These are phyloP conservation scores for Monopterus albus DNA, from an alignment of 2,113 vertebrate species.

Conservation along the genomic window DNA sequence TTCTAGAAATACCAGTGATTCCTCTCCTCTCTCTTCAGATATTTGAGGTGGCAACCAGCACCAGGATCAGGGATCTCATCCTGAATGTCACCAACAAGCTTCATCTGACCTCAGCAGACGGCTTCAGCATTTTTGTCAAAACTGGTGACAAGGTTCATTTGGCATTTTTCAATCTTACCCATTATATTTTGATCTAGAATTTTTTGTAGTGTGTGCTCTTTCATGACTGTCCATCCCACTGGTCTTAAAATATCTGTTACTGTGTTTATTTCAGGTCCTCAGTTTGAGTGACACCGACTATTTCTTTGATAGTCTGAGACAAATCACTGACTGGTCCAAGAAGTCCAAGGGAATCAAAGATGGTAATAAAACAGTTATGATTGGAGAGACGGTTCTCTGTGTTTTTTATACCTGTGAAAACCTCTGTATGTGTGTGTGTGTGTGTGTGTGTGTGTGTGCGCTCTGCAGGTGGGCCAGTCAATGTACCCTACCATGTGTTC, in stretches of 20 bases:
- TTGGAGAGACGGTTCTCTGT: neutral
- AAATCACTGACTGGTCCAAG: slow-evolving; percentile 91
- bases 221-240: neutral
- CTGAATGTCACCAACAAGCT: slow-evolving; percentile 82
- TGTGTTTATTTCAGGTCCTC: slow-evolving; percentile 84
- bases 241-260: neutral
- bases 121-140: slow-evolving; percentile 95
- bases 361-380: slow-evolving; percentile 76
- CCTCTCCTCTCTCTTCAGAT: slow-evolving; percentile 69
- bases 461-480: slow-evolving; percentile 73
- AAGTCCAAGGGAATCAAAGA: slow-evolving; percentile 87
- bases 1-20: neutral
- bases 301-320: slow-evolving; percentile 94
- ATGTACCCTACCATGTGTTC: slow-evolving; percentile 86
- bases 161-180: neutral
- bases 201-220: neutral
- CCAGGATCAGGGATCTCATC: slow-evolving; percentile 86
- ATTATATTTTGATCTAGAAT: neutral
- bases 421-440: no score
- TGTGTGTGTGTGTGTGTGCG: slow-evolving; percentile 22
- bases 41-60: slow-evolving; percentile 88
- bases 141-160: slow-evolving; percentile 89
- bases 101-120: slow-evolving; percentile 87
- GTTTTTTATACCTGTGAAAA: neutral
- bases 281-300: slow-evolving; percentile 93